phyloP scores from a whole-genome alignment of 2,888 invertebrate genomes.

The Liodrosophila aerea region DNA sequence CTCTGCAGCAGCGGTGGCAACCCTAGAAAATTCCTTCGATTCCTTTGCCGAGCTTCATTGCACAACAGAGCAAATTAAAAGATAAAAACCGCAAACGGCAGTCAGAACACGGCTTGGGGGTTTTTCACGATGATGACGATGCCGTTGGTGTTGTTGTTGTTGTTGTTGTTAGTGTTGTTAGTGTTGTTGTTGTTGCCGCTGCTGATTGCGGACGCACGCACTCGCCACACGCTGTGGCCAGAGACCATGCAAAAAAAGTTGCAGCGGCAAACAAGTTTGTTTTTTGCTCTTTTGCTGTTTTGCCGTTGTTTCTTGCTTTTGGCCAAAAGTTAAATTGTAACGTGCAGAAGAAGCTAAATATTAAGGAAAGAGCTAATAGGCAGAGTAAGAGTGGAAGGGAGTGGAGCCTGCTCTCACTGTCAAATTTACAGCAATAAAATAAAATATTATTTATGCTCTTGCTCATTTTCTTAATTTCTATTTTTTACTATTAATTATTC shows the following conservation, averaged over 20 bases:
- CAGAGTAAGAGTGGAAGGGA: neutral
- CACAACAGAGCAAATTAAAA: constrained; percentile 46
- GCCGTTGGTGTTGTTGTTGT: neutral
- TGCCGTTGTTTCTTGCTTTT: constrained; percentile 32
- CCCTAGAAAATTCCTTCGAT: constrained; percentile 43
- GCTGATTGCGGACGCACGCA: constrained; percentile 65
- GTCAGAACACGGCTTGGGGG: constrained; percentile 46
- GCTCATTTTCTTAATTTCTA: too few species aligned
- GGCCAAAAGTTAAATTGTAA: constrained; percentile 58
- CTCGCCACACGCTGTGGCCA: constrained; percentile 65
- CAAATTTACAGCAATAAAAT: too few species aligned
- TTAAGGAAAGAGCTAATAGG: constrained; percentile 11
- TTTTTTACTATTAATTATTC: too few species aligned
- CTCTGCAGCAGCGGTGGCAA: constrained; percentile 11
- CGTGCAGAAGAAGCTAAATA: constrained; percentile 43
- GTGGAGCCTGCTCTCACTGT: too few species aligned
- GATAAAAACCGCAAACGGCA: constrained; percentile 49
- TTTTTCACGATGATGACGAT: constrained; percentile 17
- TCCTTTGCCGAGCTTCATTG: constrained; percentile 26
- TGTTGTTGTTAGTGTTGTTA: too few species aligned
- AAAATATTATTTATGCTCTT: too few species aligned
- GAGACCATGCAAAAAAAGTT: constrained; percentile 47
- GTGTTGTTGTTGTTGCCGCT: constrained; percentile 22
- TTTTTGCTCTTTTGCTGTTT: constrained; percentile 8
- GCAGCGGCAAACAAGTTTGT: constrained; percentile 59